Evolutionary conservation across 2,113 vertebrate genomes (phyloP), one percentile per base, ranked within the genome.

Genomic region (Pollimyrus isidori): DNA sequence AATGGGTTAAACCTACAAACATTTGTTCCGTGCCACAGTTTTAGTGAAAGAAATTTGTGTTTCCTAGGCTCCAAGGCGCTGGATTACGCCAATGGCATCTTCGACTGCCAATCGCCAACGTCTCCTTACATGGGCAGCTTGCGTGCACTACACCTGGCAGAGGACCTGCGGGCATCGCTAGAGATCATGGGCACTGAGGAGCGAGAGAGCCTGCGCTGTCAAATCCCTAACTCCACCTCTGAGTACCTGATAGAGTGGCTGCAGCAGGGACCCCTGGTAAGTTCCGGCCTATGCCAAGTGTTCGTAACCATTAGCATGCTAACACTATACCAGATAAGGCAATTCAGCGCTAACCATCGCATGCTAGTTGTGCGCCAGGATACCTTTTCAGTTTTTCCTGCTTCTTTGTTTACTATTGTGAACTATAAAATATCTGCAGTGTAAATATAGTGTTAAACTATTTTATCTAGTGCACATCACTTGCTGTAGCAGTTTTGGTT

Each of bases 61-160:
- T 19, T n/a, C 53, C 3, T 90, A 99, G 98, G 98, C 93, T 99
- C 98, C 73, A 99, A 99, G 95, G 98, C 98, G 0, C 94, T 99
- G 94, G 98, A 99, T 69, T 99, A 97, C 92, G 96, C 98, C 92
- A 99, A 99, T 3, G 98, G 98, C 35, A 95, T 99, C 89, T 99
- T 99, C 87, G 98, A 98, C 93, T 99, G 98, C 94, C 98, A 99
- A 94, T 99, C 98, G 0, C 98, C 98, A 48, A 97, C 97, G 0
- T 99, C 98, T 0, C 98, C 98, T 0, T 98, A 99, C 93, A 94
- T 99, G 93, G 98, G 98, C 5, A 94, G 97, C 90, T 93, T 99
- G n/a, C 96, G 98, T 30, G 98, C 96, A 0, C 94, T 99, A 91
- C 98, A 99, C 84, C 96, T 99, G 0, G 95, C 99, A 82, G 98